Percentiles rank a stretch among this genome's conserved stretches.
phyloP scores from a whole-genome alignment of 2,113 vertebrate genomes.

The Oreochromis niloticus region DNA sequence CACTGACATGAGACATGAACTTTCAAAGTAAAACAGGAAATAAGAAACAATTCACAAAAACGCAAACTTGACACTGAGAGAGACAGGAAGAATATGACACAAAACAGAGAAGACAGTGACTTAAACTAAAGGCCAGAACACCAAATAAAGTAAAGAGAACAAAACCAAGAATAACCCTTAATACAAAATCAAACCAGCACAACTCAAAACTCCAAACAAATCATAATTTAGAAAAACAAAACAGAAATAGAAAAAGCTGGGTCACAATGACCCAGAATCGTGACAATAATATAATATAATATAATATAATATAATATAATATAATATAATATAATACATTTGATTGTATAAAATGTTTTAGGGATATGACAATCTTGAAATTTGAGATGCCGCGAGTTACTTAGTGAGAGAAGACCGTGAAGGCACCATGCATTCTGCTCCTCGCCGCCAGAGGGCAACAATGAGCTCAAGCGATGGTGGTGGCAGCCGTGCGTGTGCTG shows the following conservation, averaged over 20 bases:
- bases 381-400: neutral
- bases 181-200: neutral
- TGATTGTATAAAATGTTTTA: neutral
- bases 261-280: too few relatives aligned
- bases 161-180: too few relatives aligned
- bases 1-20: too few relatives aligned
- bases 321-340: neutral
- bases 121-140: too few relatives aligned
- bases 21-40: too few relatives aligned
- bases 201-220: neutral
- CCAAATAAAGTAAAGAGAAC: too few relatives aligned
- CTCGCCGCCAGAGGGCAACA: conserved; percentile 26
- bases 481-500: neutral
- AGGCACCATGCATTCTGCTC: neutral
- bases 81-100: too few relatives aligned
- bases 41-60: too few relatives aligned
- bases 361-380: neutral
- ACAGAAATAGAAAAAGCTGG: too few relatives aligned
- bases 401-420: neutral
- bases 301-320: neutral
- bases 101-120: too few relatives aligned
- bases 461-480: neutral
- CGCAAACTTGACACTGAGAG: too few relatives aligned
- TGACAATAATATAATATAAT: neutral
- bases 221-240: too few relatives aligned